Conservation (phyloP, 2,888 invertebrate genomes). For the Limnephilus auricula region DNA sequence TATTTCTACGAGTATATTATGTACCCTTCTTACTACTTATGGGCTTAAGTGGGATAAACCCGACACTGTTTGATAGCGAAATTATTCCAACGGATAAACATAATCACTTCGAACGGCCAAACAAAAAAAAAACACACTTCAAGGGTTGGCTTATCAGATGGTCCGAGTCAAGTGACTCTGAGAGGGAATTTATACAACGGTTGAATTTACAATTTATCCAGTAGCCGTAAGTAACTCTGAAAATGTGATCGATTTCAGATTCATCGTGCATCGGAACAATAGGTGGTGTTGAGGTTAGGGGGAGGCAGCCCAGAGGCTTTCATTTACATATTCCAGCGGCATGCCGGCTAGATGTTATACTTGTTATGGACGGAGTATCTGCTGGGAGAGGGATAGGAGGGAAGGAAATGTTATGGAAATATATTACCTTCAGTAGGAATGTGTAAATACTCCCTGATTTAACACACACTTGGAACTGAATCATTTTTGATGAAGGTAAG, state of each 20-base stretch:
- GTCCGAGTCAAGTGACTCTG: slow-evolving; percentile 15
- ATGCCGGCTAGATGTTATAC: background rate
- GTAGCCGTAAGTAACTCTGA: slow-evolving; percentile 34
- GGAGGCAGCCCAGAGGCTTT: background rate
- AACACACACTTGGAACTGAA: no score
- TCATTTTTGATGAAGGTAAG: no score
- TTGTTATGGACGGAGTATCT: background rate
- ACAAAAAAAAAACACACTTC: slow-evolving; percentile 3
- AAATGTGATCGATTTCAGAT: slow-evolving; percentile 53
- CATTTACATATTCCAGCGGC: background rate
- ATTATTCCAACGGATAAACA: slow-evolving; percentile 22
- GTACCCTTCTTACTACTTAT: background rate
- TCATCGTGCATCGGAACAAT: slow-evolving; percentile 56
- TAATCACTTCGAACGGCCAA: slow-evolving; percentile 11
- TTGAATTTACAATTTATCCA: slow-evolving; percentile 23
- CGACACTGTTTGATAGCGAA: slow-evolving; percentile 19
- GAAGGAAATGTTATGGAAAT: background rate
- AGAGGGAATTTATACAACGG: slow-evolving; percentile 22
- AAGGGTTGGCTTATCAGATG: slow-evolving; percentile 27
- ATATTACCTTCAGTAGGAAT: background rate
- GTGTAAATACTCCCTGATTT: background rate
- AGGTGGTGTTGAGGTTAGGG: slow-evolving; percentile 11
- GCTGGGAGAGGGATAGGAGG: background rate
- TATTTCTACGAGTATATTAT: background rate
- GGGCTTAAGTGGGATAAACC: background rate